These are phyloP conservation scores for Scaptomyza cyrtandrae DNA, from an alignment of 2,888 invertebrate species.

Conservation along the genomic window DNA sequence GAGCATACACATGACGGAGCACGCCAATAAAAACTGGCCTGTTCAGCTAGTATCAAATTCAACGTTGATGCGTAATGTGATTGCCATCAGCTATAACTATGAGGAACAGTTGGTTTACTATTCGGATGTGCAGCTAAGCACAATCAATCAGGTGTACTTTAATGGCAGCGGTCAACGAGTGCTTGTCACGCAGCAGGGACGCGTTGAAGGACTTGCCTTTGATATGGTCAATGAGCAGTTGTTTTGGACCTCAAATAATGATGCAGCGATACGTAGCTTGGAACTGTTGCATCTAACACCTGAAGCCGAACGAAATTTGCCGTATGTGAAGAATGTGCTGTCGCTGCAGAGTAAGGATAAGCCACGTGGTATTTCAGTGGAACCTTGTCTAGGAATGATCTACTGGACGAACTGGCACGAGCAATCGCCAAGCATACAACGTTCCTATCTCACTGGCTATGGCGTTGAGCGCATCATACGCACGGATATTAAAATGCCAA, in stretches of 20 bases:
- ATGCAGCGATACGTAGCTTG: slow-evolving; percentile 87
- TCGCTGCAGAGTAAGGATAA: slow-evolving; percentile 89
- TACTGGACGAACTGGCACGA: slow-evolving; percentile 98
- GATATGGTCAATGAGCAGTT: slow-evolving; percentile 89
- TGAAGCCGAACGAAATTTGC: slow-evolving; percentile 83
- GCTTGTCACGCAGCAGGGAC: slow-evolving; percentile 90
- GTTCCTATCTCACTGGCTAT: slow-evolving; percentile 89
- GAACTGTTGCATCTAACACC: slow-evolving; percentile 68
- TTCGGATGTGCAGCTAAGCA: slow-evolving; percentile 94
- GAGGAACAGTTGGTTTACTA: slow-evolving; percentile 89
- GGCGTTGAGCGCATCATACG: slow-evolving; percentile 89
- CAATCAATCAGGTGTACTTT: slow-evolving; percentile 92
- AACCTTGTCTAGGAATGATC: slow-evolving; percentile 89
- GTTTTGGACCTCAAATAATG: slow-evolving; percentile 94
- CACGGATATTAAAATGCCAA: slow-evolving; percentile 93
- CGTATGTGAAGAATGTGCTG: slow-evolving; percentile 86
- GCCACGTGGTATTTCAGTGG: slow-evolving; percentile 93
- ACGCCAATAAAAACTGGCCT: slow-evolving; percentile 91
- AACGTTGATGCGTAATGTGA: slow-evolving; percentile 92
- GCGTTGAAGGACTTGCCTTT: slow-evolving; percentile 94
- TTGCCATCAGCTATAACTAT: slow-evolving; percentile 93
- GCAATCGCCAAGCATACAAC: slow-evolving; percentile 91
- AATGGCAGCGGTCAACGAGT: slow-evolving; percentile 90
- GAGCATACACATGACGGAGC: slow-evolving; percentile 90
- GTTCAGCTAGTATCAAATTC: slow-evolving; percentile 89